These are phyloP conservation scores for Drosophila rubida DNA, from an alignment of 2,888 invertebrate species.

Conservation along the genomic window DNA sequence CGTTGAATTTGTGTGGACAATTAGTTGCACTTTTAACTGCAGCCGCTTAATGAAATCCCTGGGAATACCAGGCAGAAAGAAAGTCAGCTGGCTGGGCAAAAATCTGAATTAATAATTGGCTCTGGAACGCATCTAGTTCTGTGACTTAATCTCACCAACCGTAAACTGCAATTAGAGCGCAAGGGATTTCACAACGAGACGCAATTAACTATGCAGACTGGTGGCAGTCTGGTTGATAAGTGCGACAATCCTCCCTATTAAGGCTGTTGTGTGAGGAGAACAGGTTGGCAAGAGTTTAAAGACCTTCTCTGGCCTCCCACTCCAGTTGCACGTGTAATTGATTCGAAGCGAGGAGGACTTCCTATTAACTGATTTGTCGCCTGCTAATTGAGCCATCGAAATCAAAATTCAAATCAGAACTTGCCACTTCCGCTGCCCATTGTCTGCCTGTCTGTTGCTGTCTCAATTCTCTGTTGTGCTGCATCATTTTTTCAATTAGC, in stretches of 20 bases:
- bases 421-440: conserved; percentile 16
- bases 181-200: background rate
- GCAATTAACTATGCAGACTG: background rate
- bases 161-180: background rate
- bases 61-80: background rate
- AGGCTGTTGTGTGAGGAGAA: too few relatives aligned
- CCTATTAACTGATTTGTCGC: conserved; percentile 3
- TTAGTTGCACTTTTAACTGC: conserved; percentile 1
- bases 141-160: background rate
- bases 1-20: conserved; percentile 5
- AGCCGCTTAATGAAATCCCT: background rate
- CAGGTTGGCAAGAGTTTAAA: background rate
- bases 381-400: conserved; percentile 15
- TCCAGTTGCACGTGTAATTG: background rate
- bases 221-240: too few relatives aligned
- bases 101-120: conserved; percentile 17
- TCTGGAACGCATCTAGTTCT: background rate
- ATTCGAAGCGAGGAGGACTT: background rate
- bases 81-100: background rate
- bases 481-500: conserved; percentile 61
- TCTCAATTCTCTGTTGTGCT: conserved; percentile 24
- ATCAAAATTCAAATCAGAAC: conserved; percentile 34
- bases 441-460: background rate
- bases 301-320: background rate
- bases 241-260: too few relatives aligned